Evolutionary conservation across 2,888 invertebrate species (phyloP).

Genomic region (Mesorhabditis belari): DNA sequence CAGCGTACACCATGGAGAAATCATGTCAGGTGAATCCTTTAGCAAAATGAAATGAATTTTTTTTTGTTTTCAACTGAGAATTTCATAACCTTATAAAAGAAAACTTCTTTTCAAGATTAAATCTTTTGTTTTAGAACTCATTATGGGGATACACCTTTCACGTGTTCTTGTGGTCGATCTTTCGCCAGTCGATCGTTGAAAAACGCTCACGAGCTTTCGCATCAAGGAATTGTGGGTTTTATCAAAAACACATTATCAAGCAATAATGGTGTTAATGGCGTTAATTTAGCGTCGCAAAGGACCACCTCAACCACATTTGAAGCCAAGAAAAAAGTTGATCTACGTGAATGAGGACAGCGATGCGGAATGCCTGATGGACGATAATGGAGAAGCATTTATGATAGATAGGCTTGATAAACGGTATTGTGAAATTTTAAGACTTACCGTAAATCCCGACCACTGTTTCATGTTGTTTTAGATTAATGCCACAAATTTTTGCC

Average conservation of each 20-base stretch:
- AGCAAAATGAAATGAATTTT: background rate
- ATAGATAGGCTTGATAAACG: too few relatives aligned
- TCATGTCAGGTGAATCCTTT: slow-evolving; percentile 10
- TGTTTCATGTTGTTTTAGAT: too few relatives aligned
- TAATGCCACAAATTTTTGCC: too few relatives aligned
- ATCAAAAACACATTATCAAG: background rate
- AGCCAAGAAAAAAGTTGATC: slow-evolving; percentile 16
- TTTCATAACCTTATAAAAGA: too few relatives aligned
- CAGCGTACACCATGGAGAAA: slow-evolving; percentile 32
- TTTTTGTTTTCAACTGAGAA: background rate
- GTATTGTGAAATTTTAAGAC: too few relatives aligned
- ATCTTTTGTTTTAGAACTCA: slow-evolving; percentile 18
- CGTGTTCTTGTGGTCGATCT: slow-evolving; percentile 29
- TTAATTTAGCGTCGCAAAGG: slow-evolving; percentile 23
- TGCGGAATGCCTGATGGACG: too few relatives aligned
- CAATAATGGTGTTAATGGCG: background rate
- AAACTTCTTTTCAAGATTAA: slow-evolving; percentile 1
- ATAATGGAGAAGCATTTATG: too few relatives aligned
- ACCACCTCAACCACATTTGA: slow-evolving; percentile 34
- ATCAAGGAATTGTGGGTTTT: slow-evolving; percentile 22
- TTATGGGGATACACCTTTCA: slow-evolving; percentile 27
- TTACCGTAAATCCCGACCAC: too few relatives aligned
- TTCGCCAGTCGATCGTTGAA: slow-evolving; percentile 32
- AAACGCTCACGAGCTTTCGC: slow-evolving; percentile 36
- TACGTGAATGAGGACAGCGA: too few relatives aligned